Evolutionary conservation across 2,888 invertebrate genomes (phyloP).

Genomic region (Drosophila sordidapex): DNA sequence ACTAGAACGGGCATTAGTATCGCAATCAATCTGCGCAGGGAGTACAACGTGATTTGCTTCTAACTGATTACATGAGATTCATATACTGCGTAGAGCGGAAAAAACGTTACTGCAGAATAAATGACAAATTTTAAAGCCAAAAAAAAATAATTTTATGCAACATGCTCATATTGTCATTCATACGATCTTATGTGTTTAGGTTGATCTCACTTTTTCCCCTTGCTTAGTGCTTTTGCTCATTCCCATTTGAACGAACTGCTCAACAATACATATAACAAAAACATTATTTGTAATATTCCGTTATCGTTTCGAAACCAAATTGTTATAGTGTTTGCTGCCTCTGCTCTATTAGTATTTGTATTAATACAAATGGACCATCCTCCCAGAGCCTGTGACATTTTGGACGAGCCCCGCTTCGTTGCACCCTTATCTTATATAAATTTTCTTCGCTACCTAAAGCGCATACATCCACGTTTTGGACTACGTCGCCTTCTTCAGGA

Average conservation of each 20-base stretch:
- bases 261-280: not conserved
- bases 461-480: not conserved
- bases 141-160: constrained; percentile 10
- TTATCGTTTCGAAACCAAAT: not conserved
- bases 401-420: not conserved
- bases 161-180: constrained; percentile 13
- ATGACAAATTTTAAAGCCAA: not conserved
- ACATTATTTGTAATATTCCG: not conserved
- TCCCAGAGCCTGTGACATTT: not conserved
- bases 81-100: not conserved
- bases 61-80: not conserved
- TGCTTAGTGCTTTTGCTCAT: not conserved
- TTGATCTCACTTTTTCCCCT: not conserved
- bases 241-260: not conserved
- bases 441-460: not conserved
- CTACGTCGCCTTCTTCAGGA: not conserved
- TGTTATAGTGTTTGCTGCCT: not conserved
- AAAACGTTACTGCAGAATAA: not conserved
- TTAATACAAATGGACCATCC: not conserved
- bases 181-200: not conserved
- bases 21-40: not conserved
- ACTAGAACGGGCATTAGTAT: not conserved
- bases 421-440: not conserved
- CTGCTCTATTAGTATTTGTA: not conserved
- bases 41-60: not conserved